These are phyloP conservation scores for Phylloscopus trochilus DNA, from an alignment of 2,113 vertebrate genomes.

Conservation along the genomic window DNA sequence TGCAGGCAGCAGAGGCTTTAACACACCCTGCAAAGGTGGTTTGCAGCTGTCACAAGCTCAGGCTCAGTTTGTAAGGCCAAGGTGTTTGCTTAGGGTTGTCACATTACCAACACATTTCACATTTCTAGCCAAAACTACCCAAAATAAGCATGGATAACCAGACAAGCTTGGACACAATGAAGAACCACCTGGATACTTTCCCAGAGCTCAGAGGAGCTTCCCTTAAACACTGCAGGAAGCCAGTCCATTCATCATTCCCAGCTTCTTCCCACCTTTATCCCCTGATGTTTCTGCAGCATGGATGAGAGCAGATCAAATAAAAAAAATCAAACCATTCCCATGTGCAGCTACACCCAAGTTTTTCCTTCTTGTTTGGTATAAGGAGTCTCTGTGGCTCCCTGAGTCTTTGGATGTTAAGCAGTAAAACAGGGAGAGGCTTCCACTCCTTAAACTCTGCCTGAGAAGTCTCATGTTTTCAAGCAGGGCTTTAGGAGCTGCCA, in stretches of 20 bases:
- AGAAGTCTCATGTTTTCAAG: neutral
- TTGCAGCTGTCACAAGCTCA: too few species aligned
- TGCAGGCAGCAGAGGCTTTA: too few species aligned
- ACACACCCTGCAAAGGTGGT: too few species aligned
- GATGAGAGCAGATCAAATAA: neutral
- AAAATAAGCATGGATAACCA: neutral
- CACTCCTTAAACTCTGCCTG: neutral
- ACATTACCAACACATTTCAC: neutral
- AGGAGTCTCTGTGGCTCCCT: fast-evolving
- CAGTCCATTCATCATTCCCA: neutral
- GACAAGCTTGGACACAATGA: neutral
- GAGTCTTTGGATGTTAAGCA: neutral
- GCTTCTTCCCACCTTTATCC: neutral
- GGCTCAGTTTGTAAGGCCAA: neutral
- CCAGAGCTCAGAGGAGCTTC: neutral
- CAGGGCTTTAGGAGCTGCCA: neutral
- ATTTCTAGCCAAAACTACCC: neutral
- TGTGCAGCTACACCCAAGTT: neutral
- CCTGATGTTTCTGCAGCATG: neutral
- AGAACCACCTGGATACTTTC: neutral
- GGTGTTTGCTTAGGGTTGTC: neutral
- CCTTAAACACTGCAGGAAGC: neutral
- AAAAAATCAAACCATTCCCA: neutral
- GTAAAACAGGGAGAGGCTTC: neutral
- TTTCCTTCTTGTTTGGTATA: neutral